Evolutionary conservation across 2,888 invertebrate genomes (phyloP), one percentile per base, ranked within the genome.

Genomic region (Icerya purchasi): DNA sequence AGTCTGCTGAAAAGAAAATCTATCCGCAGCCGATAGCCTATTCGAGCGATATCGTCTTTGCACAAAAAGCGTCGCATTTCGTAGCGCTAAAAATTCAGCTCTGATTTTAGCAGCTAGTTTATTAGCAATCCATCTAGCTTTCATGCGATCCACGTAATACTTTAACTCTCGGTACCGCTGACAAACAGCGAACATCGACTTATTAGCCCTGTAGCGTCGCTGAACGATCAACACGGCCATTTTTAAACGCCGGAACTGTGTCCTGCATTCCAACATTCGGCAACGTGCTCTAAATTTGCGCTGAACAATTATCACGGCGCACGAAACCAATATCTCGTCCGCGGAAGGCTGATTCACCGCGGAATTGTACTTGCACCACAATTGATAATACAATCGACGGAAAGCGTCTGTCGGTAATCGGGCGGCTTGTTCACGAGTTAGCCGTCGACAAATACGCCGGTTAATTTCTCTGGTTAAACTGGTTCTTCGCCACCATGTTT

Each of bases 161-260:
- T 61, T 62, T 2, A 56, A 25, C 2, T 14, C 23, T 3, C 22
- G 5, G 18, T 10, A 52, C 53, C 23, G 21, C 19, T 18, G 21
- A 18, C 36, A 23, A n/a, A n/a, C n/a, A n/a, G n/a, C n/a, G 5
- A 20, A 21, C 63, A 62, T 63, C 22, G 22, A 36, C 20, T 21
- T 22, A 3, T 57, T 56, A 20, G 63, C 61, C 54, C 61, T 56
- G 49, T 50, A 62, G 24, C 25, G 56, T 5, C 53, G 56, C 24
- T 63, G 63, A 5, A 61, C 10, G 1, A 50, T 3, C 23, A 63
- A 53, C 14, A 53, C 36, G 19, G 21, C 54, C 2, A n/a, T 19
- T 20, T 61, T 62, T 1, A 58, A 22, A 2, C 19, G 10, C 14
- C 22, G 22, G 50, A 53, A 59, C 10, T 21, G 5, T 22, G 53